Evolutionary conservation across 2,113 vertebrate species (phyloP).

Genomic region (Nyctereutes procyonoides): DNA sequence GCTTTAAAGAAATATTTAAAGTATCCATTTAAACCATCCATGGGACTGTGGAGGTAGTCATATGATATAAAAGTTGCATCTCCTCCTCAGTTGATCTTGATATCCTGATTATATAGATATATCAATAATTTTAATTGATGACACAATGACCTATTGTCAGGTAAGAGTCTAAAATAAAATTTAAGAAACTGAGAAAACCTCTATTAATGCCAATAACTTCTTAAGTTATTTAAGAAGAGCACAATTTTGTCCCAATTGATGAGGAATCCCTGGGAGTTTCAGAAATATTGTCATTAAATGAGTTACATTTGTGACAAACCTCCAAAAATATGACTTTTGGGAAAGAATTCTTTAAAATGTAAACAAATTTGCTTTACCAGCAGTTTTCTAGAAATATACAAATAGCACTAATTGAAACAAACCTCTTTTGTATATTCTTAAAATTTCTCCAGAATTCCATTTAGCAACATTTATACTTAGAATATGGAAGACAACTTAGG

Average conservation of each 20-base stretch:
- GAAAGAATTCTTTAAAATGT: not conserved
- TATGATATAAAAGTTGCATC: not conserved
- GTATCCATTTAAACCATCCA: not conserved
- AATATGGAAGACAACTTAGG: not conserved
- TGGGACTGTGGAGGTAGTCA: not conserved
- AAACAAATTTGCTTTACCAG: not conserved
- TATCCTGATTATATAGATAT: not conserved
- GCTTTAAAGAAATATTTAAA: not conserved
- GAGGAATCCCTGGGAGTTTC: not conserved
- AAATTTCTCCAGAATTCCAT: not conserved
- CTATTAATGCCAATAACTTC: not conserved
- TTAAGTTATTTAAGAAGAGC: not conserved
- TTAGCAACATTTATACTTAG: not conserved
- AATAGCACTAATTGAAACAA: not conserved
- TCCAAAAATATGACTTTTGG: not conserved
- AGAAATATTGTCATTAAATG: not conserved
- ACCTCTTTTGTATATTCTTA: not conserved
- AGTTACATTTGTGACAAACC: not conserved
- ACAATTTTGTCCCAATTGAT: not conserved
- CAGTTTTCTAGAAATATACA: not conserved
- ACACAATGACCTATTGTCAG: not conserved
- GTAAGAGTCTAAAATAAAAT: not conserved
- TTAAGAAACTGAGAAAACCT: not conserved
- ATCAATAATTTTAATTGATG: not conserved
- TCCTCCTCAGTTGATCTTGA: not conserved